Evolutionary conservation across 1,140 invertebrate genomes (phyloP).

Genomic region (Drosophila repleta): DNA sequence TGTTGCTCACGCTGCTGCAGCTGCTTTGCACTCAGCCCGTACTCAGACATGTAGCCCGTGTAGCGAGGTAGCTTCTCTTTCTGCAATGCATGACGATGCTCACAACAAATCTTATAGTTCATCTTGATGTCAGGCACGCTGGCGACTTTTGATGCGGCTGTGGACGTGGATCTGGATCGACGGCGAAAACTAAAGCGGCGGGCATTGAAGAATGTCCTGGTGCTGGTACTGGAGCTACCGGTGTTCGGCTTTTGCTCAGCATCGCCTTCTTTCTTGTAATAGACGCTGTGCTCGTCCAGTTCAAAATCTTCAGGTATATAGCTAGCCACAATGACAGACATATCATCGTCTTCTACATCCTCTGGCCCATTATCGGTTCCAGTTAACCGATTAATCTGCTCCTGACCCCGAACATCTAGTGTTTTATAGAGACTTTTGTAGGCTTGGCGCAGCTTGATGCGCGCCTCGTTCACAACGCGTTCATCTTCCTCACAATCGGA

Average conservation of each 20-base stretch:
- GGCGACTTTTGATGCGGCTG: slow-evolving; percentile 6
- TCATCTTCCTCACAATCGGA: slow-evolving; percentile 77
- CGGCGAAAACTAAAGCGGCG: slow-evolving; percentile 73
- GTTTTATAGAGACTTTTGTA: slow-evolving; percentile 74
- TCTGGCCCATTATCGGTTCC: neutral
- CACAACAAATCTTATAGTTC: slow-evolving; percentile 81
- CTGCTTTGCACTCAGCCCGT: slow-evolving; percentile 76
- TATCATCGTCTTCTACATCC: slow-evolving; percentile 67
- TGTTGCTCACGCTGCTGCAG: slow-evolving; percentile 69
- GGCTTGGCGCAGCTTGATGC: slow-evolving; percentile 53
- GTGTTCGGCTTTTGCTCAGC: neutral
- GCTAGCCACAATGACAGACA: slow-evolving; percentile 79
- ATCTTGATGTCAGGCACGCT: slow-evolving; percentile 60
- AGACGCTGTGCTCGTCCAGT: slow-evolving; percentile 70
- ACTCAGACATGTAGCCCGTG: slow-evolving; percentile 81
- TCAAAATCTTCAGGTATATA: slow-evolving; percentile 76
- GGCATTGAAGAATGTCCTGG: slow-evolving; percentile 64
- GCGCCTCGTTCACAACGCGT: slow-evolving; percentile 62
- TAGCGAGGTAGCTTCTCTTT: slow-evolving; percentile 74
- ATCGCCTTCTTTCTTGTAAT: slow-evolving; percentile 58
- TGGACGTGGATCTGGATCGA: slow-evolving; percentile 41
- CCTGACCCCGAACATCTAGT: slow-evolving; percentile 54
- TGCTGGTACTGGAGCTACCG: slow-evolving; percentile 37
- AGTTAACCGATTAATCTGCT: slow-evolving; percentile 57
- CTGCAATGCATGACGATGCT: slow-evolving; percentile 70